These are phyloP conservation scores for Drosophila subsilvestris DNA, from an alignment of 2,888 invertebrate genomes.

Conservation along the genomic window DNA sequence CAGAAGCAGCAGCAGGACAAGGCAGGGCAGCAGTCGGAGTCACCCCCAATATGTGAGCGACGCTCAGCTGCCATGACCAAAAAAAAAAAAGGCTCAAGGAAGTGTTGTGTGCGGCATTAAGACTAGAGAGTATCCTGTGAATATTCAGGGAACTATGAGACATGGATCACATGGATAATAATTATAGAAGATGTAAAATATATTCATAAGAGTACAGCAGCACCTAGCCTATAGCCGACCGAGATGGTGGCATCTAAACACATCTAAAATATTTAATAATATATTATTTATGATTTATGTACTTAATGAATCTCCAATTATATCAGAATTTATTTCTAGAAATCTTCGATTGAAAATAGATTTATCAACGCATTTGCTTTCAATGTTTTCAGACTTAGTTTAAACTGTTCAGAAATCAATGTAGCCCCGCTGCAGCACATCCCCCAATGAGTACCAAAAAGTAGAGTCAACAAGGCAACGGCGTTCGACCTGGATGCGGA, in stretches of 20 bases:
- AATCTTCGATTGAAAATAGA: too few species aligned
- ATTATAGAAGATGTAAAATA: too few species aligned
- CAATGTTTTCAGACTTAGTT: too few species aligned
- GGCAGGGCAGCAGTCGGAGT: constrained; percentile 31
- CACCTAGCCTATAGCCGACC: too few species aligned
- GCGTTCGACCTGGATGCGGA: constrained; percentile 44
- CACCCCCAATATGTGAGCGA: constrained; percentile 68
- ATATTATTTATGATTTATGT: too few species aligned
- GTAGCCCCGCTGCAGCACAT: constrained; percentile 7
- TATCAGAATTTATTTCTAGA: too few species aligned
- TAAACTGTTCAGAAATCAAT: neutral
- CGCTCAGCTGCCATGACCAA: constrained; percentile 60
- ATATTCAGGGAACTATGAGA: neutral
- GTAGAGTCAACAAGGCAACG: constrained; percentile 70
- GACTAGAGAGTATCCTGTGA: constrained; percentile 4
- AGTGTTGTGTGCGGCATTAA: neutral
- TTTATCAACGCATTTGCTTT: too few species aligned
- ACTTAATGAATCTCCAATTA: too few species aligned
- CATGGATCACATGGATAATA: too few species aligned
- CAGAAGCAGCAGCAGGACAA: neutral
- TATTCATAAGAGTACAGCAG: too few species aligned
- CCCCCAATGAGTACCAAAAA: constrained; percentile 18
- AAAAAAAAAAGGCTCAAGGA: constrained; percentile 37
- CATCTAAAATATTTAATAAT: too few species aligned
- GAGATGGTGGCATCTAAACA: too few species aligned